phyloP scores from a whole-genome alignment of 1,140 invertebrate genomes.

The Drosophila mauritiana region DNA sequence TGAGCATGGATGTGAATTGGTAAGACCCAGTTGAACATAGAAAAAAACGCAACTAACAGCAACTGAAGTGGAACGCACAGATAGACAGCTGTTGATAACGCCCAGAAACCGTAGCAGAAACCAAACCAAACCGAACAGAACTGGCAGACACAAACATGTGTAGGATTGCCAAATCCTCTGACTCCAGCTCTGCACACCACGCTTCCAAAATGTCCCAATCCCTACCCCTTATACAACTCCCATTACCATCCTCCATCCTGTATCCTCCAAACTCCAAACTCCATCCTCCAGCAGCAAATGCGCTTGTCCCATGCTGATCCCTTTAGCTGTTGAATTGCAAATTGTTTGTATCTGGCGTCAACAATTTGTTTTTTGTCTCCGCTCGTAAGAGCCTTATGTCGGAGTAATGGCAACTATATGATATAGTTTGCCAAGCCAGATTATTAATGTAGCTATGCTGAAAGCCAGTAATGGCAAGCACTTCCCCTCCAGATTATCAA shows the following conservation, averaged over 20 bases:
- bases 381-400: slow-evolving; percentile 40
- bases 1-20: slow-evolving; percentile 52
- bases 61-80: slow-evolving; percentile 43
- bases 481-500: slow-evolving; percentile 5
- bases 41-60: slow-evolving; percentile 11
- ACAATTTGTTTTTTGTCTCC: slow-evolving; percentile 61
- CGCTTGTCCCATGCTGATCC: slow-evolving; percentile 79
- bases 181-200: slow-evolving; percentile 3
- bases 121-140: slow-evolving; percentile 6
- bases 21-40: slow-evolving; percentile 15
- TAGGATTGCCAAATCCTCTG: slow-evolving; percentile 50
- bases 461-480: slow-evolving; percentile 7
- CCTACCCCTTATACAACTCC: no score
- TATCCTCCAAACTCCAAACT: neutral
- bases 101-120: slow-evolving; percentile 29
- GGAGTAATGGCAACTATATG: slow-evolving; percentile 39
- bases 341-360: slow-evolving; percentile 78
- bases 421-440: slow-evolving; percentile 37
- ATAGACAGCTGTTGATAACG: slow-evolving; percentile 66
- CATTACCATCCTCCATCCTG: neutral
- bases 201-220: neutral
- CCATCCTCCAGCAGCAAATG: slow-evolving; percentile 50
- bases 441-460: slow-evolving; percentile 22
- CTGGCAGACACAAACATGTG: slow-evolving; percentile 52
- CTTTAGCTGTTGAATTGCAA: slow-evolving; percentile 82